Evolutionary conservation across 2,113 vertebrate species (phyloP), one percentile per base, ranked within the genome.

Genomic region (Pundamilia nyererei): DNA sequence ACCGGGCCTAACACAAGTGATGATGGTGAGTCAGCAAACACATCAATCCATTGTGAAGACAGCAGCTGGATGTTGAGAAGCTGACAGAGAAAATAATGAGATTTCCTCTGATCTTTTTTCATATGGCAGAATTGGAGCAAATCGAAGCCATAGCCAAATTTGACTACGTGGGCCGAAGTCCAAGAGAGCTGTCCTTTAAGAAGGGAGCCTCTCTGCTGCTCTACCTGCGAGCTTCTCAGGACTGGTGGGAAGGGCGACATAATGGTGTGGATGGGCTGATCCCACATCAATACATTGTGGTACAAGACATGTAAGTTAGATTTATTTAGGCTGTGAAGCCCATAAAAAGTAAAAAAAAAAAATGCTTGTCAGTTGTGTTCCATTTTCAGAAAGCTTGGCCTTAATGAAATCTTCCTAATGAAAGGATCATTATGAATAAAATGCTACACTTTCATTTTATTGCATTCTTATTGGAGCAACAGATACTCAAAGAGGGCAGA

Each of bases 211-310:
- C 98, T 0, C 94, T 99, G 92, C 93, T 99, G 45, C 98, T 99
- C 2, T 99, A 98, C 91, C 96, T 98, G 81, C 95, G 98, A 7
- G 98, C 98, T 35, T 99, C 98, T 1, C 96, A 98, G 1, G 98
- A 99, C 96, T 99, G 98, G 98, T 99, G 98, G 98, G 98, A 99
- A 95, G 98, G 98, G 1, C 96, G 98, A 15, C 98, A 99, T 93
- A 99, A 99, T 1, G 98, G 98, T 11, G 92, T 98, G 14, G 98
- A 99, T 1, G 98, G 98, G 45, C 97, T 99, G 53, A 98, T 99
- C 87, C 98, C 98, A 0, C 98, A 99, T 86, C 98, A 99, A 95
- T 99, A 99, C 94, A 99, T 99, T 81, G 97, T 99, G 88, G 97
- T 99, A 40, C 98, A 99, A 90, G 98, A 99, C 97, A 97, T 97